Evolutionary conservation across 2,888 invertebrate species (phyloP), one percentile per base, ranked within the genome.

Genomic region (Agonum fuliginosum): DNA sequence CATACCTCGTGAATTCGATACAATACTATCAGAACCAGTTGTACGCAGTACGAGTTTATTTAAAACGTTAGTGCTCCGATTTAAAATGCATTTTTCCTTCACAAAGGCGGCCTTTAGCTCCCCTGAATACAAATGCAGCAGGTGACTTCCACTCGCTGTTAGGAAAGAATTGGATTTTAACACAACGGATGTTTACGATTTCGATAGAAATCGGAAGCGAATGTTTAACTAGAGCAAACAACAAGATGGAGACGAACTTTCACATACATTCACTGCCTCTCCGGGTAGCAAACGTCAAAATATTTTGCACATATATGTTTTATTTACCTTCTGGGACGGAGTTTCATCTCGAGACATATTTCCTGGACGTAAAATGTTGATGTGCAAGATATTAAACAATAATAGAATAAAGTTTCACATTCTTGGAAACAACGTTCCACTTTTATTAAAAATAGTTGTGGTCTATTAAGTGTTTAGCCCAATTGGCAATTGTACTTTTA

Each of bases 161-260:
- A n/a, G 30, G 14, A 4, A 20, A 58, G 51, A 73, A 73, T 73
- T 73, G 73, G 73, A 58, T 73, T 73, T 73, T 73, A 73, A 73
- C 73, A 73, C 73, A 8, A 22, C 72, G 54, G 41, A 73, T 73
- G 73, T 73, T 73, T 54, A 72, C 72, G 72, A 72, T 72, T 54
- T 72, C 51, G 54, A 71, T 71, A 71, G 71, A 48, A 54, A 71
- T 71, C 71, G 71, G 51, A 71, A 71, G 71, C 30, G 24, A 69
- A 19, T 69, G 12, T 41, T 69, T 69, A 43, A 20, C 69, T 69
- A 43, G 37, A n/a, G 8, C 54, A 54, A 54, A 54, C 54, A 54
- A 54, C 54, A n/a, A 24, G 20, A 48, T 48, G 48, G 48, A 48
- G 19, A 10, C 48, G 48, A 48, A 48, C 8, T 20, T 48, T 48